phyloP scores from a whole-genome alignment of 2,797 vertebrate species.

The Muscicapa striata region DNA sequence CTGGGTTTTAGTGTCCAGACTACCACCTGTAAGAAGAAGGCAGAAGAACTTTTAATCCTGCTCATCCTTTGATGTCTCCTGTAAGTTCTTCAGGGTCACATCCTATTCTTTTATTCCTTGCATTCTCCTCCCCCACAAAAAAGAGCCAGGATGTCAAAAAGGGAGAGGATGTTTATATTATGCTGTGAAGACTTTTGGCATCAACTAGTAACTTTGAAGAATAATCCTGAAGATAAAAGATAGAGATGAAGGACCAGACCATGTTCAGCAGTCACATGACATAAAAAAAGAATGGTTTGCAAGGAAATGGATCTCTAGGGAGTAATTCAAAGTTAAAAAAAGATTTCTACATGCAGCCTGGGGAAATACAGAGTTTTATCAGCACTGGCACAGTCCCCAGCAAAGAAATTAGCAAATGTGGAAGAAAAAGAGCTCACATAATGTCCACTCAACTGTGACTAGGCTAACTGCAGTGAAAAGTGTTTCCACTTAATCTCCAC shows the following conservation, averaged over 20 bases:
- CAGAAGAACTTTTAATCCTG: background rate
- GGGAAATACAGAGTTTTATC: background rate
- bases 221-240: conserved; percentile 20
- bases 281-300: background rate
- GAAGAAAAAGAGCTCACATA: background rate
- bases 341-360: background rate
- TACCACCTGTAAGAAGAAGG: background rate
- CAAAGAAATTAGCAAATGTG: background rate
- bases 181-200: background rate
- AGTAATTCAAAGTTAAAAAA: background rate
- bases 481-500: background rate
- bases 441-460: background rate
- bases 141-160: background rate
- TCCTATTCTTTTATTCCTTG: background rate
- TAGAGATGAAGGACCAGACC: background rate
- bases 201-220: background rate
- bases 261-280: background rate
- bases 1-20: background rate
- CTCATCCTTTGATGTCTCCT: background rate
- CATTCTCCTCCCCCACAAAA: background rate
- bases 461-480: background rate
- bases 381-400: background rate
- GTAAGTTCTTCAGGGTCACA: background rate
- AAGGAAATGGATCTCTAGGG: background rate
- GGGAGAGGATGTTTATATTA: background rate